Evolutionary conservation across 1,140 invertebrate genomes (phyloP).

Genomic region (Drosophila baimaii): DNA sequence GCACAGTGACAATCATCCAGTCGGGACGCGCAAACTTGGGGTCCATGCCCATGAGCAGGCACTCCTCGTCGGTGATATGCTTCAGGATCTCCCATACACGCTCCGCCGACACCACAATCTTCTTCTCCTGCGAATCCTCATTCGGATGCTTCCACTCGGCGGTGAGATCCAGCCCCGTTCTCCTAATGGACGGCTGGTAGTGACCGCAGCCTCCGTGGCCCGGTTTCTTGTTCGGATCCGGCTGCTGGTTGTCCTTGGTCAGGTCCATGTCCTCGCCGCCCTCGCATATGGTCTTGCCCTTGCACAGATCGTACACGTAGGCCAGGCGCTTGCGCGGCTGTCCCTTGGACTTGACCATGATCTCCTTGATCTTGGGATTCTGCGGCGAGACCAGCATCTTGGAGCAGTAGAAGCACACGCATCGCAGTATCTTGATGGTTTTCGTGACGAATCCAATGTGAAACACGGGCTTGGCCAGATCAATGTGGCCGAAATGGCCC

Average conservation of each 20-base stretch:
- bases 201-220: constrained; percentile 98
- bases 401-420: constrained; percentile 99
- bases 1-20: constrained; percentile 99
- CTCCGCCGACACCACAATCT: constrained; percentile 96
- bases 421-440: constrained; percentile 97
- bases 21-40: constrained; percentile 98
- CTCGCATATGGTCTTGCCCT: constrained; percentile 99
- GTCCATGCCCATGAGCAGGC: constrained; percentile 97
- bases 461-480: constrained; percentile 99
- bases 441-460: constrained; percentile 99
- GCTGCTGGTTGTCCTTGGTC: constrained; percentile 88
- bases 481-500: constrained; percentile 99
- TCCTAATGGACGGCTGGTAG: constrained; percentile 96
- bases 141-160: constrained; percentile 99
- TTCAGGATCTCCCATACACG: constrained; percentile 98
- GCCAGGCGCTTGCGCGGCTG: constrained; percentile 97
- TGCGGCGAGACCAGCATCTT: constrained; percentile 97
- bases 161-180: constrained; percentile 95
- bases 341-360: constrained; percentile 98
- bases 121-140: constrained; percentile 98
- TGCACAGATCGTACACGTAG: constrained; percentile 99
- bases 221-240: constrained; percentile 88
- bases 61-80: constrained; percentile 98
- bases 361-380: constrained; percentile 98
- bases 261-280: constrained; percentile 99